Conservation (phyloP, 2,797 vertebrate genomes). For the Dryobates pubescens region DNA sequence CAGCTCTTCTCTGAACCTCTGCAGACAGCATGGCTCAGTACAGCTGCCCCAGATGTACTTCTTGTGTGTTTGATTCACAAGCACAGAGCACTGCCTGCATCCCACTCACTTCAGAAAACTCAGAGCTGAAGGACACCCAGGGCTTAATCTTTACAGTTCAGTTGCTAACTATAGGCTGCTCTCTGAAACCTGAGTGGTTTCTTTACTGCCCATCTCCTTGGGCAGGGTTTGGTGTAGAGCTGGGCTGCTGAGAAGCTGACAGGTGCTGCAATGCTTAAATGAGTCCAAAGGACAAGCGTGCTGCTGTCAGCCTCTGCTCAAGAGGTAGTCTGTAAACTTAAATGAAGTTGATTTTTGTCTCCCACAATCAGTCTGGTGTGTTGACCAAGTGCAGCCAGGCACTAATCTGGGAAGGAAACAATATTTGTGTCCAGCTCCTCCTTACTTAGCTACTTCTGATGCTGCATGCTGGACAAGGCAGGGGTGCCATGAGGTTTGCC, state of each 20-base stretch:
- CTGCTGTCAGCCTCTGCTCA: not conserved
- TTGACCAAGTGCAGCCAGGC: not conserved
- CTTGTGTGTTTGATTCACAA: fast-evolving
- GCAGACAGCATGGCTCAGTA: fast-evolving
- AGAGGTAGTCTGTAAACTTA: not conserved
- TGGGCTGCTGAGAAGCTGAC: slow-evolving; percentile 1
- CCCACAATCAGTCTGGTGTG: not conserved
- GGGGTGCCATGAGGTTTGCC: not conserved
- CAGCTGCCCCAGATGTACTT: not conserved
- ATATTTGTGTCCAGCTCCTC: not conserved
- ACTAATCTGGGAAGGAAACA: not conserved
- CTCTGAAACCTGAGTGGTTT: not conserved
- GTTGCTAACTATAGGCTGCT: slow-evolving; percentile 30
- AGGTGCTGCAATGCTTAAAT: not conserved
- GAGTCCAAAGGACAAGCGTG: not conserved
- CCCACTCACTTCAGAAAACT: not conserved
- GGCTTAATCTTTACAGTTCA: not conserved
- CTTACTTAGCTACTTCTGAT: not conserved
- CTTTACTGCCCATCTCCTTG: not conserved
- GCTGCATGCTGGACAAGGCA: fast-evolving
- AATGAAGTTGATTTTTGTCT: not conserved
- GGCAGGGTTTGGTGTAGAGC: not conserved
- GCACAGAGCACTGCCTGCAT: not conserved
- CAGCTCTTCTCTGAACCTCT: not conserved
- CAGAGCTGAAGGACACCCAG: not conserved